Percentiles rank a stretch among this genome's conserved stretches.
phyloP scores from a whole-genome alignment of 1,140 invertebrate genomes.

The Magallana angulata region DNA sequence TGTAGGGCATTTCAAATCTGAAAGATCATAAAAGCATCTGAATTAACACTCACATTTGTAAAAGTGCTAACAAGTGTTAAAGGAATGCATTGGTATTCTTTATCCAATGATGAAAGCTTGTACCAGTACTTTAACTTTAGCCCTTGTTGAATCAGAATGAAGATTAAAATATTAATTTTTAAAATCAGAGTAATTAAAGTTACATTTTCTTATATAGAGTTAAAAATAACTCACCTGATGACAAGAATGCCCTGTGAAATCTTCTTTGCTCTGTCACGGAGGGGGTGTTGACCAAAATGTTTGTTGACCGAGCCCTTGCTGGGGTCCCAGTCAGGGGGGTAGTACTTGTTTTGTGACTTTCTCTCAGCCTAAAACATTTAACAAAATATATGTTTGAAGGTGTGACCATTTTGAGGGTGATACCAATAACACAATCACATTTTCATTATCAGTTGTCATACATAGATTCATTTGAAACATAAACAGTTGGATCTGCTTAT shows the following conservation, averaged over 20 bases:
- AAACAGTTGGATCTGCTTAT: too few relatives aligned
- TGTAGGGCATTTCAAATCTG: constrained; percentile 99
- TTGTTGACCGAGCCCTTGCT: constrained; percentile 92
- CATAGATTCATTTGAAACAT: too few relatives aligned
- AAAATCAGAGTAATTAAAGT: too few relatives aligned
- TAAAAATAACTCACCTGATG: constrained; percentile 82
- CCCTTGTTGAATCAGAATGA: too few relatives aligned
- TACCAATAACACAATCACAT: too few relatives aligned
- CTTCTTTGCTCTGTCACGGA: constrained; percentile 96
- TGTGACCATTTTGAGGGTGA: too few relatives aligned
- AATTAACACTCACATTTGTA: background rate
- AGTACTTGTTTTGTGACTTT: constrained; percentile 98
- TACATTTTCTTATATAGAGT: background rate
- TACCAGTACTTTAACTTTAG: too few relatives aligned
- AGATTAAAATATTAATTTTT: too few relatives aligned
- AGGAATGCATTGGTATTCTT: too few relatives aligned
- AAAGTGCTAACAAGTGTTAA: too few relatives aligned
- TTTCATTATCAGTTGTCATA: too few relatives aligned
- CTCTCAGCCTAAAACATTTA: constrained; percentile 89
- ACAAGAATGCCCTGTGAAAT: constrained; percentile 97
- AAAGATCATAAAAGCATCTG: background rate
- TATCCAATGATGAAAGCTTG: background rate
- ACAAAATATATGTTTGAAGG: too few relatives aligned
- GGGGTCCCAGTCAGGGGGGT: constrained; percentile 99
- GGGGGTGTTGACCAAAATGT: constrained; percentile 94